These are phyloP conservation scores for Vesta saturnalis DNA, from an alignment of 2,888 invertebrate species.

Conservation along the genomic window DNA sequence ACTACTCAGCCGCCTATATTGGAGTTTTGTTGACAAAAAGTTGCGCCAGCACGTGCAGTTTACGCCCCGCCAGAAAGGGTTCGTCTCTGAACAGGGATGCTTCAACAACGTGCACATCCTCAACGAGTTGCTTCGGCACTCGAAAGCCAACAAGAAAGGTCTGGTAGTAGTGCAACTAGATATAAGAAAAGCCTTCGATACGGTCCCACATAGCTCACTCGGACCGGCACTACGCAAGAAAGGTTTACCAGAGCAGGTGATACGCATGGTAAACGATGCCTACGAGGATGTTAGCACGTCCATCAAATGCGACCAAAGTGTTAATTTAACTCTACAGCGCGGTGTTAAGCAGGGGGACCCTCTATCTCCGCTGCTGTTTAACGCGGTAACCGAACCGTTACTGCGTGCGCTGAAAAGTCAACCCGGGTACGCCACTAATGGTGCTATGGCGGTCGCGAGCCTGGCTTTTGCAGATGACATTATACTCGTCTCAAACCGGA, in stretches of 20 bases:
- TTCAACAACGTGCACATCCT: slow-evolving; percentile 35
- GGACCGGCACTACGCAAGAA: slow-evolving; percentile 49
- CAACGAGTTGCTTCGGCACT: slow-evolving; percentile 45
- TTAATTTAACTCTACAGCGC: slow-evolving; percentile 47
- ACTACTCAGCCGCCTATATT: slow-evolving; percentile 49
- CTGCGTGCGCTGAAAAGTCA: slow-evolving; percentile 43
- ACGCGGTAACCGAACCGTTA: slow-evolving; percentile 51
- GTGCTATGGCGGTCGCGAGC: slow-evolving; percentile 28
- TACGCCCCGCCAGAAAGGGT: slow-evolving; percentile 38
- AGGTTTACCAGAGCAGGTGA: slow-evolving; percentile 44
- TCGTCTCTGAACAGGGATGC: slow-evolving; percentile 48
- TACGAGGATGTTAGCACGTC: slow-evolving; percentile 53
- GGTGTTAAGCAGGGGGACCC: slow-evolving; percentile 60
- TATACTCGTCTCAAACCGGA: slow-evolving; percentile 9
- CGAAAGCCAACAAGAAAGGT: slow-evolving; percentile 30
- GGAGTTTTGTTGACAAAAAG: slow-evolving; percentile 48
- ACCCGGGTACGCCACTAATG: slow-evolving; percentile 35
- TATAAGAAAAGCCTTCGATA: slow-evolving; percentile 54
- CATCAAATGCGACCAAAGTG: slow-evolving; percentile 38
- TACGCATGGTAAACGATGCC: slow-evolving; percentile 49
- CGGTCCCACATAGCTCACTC: slow-evolving; percentile 48
- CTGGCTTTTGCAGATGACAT: slow-evolving; percentile 24
- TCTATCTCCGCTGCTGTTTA: slow-evolving; percentile 47
- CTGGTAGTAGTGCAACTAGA: slow-evolving; percentile 59
- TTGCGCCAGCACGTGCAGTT: slow-evolving; percentile 33